Evolutionary conservation across 2,888 invertebrate genomes (phyloP), one percentile per base, ranked within the genome.

Genomic region (Linyphia triangularis): DNA sequence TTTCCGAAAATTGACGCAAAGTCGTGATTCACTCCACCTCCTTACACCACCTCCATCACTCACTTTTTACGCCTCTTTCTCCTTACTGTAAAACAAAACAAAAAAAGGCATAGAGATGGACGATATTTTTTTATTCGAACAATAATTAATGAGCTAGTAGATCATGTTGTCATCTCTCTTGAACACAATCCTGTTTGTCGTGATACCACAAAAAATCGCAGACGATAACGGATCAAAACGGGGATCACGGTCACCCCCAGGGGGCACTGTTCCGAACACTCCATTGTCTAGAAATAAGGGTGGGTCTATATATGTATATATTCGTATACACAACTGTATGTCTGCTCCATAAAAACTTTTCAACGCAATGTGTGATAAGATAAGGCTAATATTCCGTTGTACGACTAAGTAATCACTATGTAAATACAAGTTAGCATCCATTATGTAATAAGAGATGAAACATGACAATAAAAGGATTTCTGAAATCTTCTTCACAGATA

Each of bases 141-240:
- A 61, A 77, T 85, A 85, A 85, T 85, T 85, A 70, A 85, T 85
- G 85, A 85, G 69, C 78, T 26, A 70, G 77, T 59, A 77, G 77
- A 85, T 85, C 85, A 59, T 69, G 77, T 85, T 85, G 85, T 85
- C 85, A 85, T 85, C 85, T 85, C 61, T 59, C 26, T 67, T n/a
- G 75, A 63, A 72, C 79, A 79, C 79, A 79, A 67, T 79, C 63
- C 63, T 37, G 65, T 63, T 63, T 61, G 85, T 85, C 85, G 85
- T 85, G 85, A 85, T 40, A 13, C 40, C 84, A 43, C 59, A 63
- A 19, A 75, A 67, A 59, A 33, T 69, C 28, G 37, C 84, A 69
- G 37, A 69, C 77, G 85, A 85, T 85, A 77, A 69, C 70, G 77
- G 57, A 43, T 70, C n/a, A n/a, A 69, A 69, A 59, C 51, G 22